Evolutionary conservation across 37 sponge, comb jelly and placozoan species (phyloP).

Genomic region (Hexactinellida sp.): DNA sequence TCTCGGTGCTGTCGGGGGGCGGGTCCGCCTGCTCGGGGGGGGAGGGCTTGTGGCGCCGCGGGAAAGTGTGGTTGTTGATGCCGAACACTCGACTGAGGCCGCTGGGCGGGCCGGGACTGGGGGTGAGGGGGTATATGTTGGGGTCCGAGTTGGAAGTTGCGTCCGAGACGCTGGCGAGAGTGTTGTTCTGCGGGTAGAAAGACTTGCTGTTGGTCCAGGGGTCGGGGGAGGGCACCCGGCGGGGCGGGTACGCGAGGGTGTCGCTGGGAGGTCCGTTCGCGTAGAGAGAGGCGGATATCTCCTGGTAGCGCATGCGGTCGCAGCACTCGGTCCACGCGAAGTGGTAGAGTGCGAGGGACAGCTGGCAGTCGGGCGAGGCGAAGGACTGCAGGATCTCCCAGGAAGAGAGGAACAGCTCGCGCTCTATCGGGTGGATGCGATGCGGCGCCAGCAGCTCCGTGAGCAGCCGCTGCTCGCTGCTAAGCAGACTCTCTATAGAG

Average conservation of each 20-base stretch:
- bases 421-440: not conserved
- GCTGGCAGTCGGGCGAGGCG: not conserved
- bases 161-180: not conserved
- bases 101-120: not conserved
- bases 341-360: not conserved
- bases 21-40: not conserved
- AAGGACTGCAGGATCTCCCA: not conserved
- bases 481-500: not conserved
- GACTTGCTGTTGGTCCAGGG: not conserved
- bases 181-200: not conserved
- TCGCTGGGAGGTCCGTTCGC: not conserved
- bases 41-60: not conserved
- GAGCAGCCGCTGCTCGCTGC: not conserved
- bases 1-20: not conserved
- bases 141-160: not conserved
- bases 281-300: not conserved
- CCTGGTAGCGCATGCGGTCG: not conserved
- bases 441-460: not conserved
- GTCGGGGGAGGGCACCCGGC: not conserved
- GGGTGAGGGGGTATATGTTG: not conserved
- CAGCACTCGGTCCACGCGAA: constrained; percentile 4
- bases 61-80: not conserved
- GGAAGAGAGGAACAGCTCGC: not conserved
- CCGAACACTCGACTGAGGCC: not conserved
- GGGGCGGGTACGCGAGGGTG: not conserved